These are phyloP conservation scores for Nomada hirtipes DNA, from an alignment of 2,888 invertebrate genomes.

Conservation along the genomic window DNA sequence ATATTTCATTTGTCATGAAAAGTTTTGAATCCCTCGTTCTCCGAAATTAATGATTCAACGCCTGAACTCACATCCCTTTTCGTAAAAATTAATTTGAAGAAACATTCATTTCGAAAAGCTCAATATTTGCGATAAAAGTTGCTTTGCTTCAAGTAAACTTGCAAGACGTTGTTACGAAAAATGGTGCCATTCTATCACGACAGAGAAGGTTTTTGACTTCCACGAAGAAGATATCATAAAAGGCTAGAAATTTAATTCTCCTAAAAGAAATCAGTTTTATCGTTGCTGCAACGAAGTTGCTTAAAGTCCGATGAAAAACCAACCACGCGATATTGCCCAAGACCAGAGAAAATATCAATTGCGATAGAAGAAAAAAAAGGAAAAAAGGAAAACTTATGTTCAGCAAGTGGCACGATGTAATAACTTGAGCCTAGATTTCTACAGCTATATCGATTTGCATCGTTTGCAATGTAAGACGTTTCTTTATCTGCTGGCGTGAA, in stretches of 20 bases:
- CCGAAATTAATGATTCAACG: no score
- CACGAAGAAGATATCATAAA: not conserved
- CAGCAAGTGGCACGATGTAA: constrained; percentile 6
- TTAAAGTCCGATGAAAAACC: constrained; percentile 35
- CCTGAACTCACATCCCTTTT: no score
- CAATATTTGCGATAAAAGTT: no score
- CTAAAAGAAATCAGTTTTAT: not conserved
- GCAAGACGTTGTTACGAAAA: not conserved
- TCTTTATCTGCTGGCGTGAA: not conserved
- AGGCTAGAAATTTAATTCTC: not conserved
- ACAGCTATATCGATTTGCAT: not conserved
- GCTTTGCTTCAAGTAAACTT: no score
- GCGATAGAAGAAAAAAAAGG: constrained; percentile 9
- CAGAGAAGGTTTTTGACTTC: not conserved
- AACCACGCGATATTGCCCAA: constrained; percentile 23
- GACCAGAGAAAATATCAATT: constrained; percentile 27
- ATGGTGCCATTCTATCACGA: not conserved
- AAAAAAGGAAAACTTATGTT: constrained; percentile 14
- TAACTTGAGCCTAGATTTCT: not conserved
- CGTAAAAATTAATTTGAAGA: no score
- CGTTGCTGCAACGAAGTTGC: constrained; percentile 36
- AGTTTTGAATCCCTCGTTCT: not conserved
- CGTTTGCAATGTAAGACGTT: not conserved
- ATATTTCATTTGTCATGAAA: not conserved
- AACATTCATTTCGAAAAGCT: no score